Percentiles rank a stretch among this genome's conserved stretches.
phyloP scores from a whole-genome alignment of 2,888 invertebrate species.

The Xestia c-nigrum region DNA sequence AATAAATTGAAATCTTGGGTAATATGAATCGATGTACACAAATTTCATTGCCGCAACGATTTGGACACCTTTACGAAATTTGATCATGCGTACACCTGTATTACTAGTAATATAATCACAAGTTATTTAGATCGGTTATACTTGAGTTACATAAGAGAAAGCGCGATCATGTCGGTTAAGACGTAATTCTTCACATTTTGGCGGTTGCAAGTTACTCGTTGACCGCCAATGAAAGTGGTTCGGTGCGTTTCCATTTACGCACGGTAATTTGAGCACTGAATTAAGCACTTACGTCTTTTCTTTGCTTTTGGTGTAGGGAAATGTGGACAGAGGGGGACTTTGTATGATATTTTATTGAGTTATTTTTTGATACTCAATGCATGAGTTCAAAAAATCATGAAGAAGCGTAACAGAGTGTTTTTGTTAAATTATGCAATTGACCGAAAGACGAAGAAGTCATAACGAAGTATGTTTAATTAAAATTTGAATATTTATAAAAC shows the following conservation, averaged over 20 bases:
- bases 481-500: background rate
- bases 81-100: slow-evolving; percentile 5
- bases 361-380: background rate
- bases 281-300: background rate
- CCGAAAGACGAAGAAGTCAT: background rate
- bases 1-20: background rate
- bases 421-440: background rate
- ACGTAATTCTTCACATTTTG: slow-evolving; percentile 63
- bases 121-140: slow-evolving; percentile 48
- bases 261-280: slow-evolving; percentile 13
- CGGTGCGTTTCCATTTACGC: slow-evolving; percentile 41
- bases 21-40: background rate
- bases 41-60: slow-evolving; percentile 7
- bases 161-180: slow-evolving; percentile 48
- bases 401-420: background rate
- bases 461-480: background rate
- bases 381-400: background rate
- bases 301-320: background rate
- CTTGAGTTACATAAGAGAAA: slow-evolving; percentile 68
- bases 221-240: slow-evolving; percentile 78
- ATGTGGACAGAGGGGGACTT: background rate
- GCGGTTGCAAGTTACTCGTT: slow-evolving; percentile 68
- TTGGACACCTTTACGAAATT: slow-evolving; percentile 5
- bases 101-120: slow-evolving; percentile 28
- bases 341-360: background rate